Base-by-base conservation (phyloP, 2,113 vertebrate species). In the Pantherophis guttatus region DNA sequence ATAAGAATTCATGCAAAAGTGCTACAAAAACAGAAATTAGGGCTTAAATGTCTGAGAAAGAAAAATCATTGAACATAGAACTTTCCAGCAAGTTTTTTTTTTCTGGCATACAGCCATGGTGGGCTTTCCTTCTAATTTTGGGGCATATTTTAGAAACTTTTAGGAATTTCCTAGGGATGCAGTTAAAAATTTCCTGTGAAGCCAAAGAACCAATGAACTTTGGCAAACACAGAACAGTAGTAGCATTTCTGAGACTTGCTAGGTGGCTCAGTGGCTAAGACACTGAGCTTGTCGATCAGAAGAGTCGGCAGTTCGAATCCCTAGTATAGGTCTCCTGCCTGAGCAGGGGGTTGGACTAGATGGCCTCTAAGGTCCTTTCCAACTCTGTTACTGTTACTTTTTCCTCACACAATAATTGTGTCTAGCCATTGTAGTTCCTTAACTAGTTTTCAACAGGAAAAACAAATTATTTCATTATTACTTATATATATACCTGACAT, bases 381-480 rank as follows among this genome's bases (percentile, higher is more conserved):
- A 48, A 48, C 3, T 48, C 44, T 3, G 44, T 48, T 48, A 48
- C 44, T 48, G 44, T 48, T 48, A 48, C 44, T 48, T 57, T 94
- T 93, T 96, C 96, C 52, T 44, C 3, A 95, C 94, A 97, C 95
- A 97, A 97, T 97, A 95, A 95, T 92, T 91, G 5, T 97, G 96
- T 97, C 96, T 96, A 93, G 96, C 96, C 97, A 0, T 96, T 0
- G 54, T 10, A 6, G 93, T 97, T 94, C 95, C 1, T 92, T 96
- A 96, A 96, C 90, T 95, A 96, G 96, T 96, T 93, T 97, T 95
- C 94, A 95, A 97, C 96, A 97, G 96, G 96, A 97, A 97, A 97
- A 97, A 97, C 89, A 94, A 95, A 96, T 96, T 95, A 94, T 96
- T 95, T 96, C 95, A 39, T n/a, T 65, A 65, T n/a, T 94, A 96